Evolutionary conservation across 1,140 invertebrate species (phyloP).

Genomic region (Zaprionus lachaisei): DNA sequence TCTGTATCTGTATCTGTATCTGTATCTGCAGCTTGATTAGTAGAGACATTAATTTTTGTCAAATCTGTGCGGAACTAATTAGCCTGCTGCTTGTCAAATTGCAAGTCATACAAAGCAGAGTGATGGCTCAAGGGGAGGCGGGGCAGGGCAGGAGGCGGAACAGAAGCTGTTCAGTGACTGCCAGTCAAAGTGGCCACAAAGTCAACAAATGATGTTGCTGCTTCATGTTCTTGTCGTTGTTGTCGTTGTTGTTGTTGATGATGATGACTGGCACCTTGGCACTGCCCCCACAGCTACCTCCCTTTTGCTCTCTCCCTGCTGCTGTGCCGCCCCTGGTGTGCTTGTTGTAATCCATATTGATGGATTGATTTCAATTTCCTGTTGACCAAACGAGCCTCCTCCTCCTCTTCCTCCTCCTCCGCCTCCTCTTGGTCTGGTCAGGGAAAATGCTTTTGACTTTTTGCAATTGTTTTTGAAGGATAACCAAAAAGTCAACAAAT

Average conservation of each 20-base stretch:
- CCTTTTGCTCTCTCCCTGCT: not conserved
- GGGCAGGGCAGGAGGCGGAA: not conserved
- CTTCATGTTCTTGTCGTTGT: conserved; percentile 31
- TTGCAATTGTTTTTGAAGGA: conserved; percentile 57
- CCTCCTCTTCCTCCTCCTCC: not conserved
- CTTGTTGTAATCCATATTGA: conserved; percentile 80
- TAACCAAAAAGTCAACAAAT: conserved; percentile 60
- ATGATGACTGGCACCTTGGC: conserved; percentile 73
- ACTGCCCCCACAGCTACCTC: not conserved
- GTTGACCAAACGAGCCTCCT: conserved; percentile 43
- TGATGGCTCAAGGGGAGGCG: not conserved
- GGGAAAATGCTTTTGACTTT: conserved; percentile 40
- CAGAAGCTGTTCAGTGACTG: not conserved
- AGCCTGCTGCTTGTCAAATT: conserved; percentile 79
- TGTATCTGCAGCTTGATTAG: conserved; percentile 51
- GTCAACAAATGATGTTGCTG: conserved; percentile 36
- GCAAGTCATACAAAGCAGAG: conserved; percentile 70
- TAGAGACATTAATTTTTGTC: conserved; percentile 75
- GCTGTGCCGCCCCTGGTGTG: conserved; percentile 5
- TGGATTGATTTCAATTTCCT: conserved; percentile 85
- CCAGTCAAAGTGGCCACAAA: conserved; percentile 36
- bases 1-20: conserved; percentile 4
- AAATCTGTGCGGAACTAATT: conserved; percentile 81
- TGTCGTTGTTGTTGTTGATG: conserved; percentile 24
- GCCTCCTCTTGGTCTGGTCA: not conserved